These are phyloP conservation scores for Acanthis flammea DNA, from an alignment of 2,797 vertebrate genomes.

Conservation along the genomic window DNA sequence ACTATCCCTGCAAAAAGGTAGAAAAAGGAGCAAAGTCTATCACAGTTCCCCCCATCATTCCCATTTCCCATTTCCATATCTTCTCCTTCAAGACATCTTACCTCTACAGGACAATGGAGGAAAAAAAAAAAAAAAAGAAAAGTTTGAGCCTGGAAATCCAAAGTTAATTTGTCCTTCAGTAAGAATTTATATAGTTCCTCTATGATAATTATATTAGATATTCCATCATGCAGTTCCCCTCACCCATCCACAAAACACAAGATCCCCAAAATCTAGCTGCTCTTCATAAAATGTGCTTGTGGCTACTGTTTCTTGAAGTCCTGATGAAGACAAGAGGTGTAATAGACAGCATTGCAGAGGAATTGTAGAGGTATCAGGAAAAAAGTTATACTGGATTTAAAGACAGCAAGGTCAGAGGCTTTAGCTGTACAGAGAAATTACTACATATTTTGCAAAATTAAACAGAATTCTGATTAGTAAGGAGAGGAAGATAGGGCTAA, in stretches of 20 bases:
- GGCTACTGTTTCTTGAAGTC: not conserved
- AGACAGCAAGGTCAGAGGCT: not conserved
- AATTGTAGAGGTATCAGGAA: not conserved
- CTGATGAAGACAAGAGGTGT: not conserved
- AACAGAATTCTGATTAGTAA: not conserved
- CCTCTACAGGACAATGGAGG: not conserved
- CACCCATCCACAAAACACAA: not conserved
- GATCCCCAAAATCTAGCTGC: not conserved
- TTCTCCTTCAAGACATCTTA: not conserved
- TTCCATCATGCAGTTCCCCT: not conserved
- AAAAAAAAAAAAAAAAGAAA: not conserved
- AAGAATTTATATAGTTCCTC: not conserved
- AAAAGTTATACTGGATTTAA: not conserved
- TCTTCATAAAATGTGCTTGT: not conserved
- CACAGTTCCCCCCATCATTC: not conserved
- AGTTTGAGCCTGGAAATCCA: not conserved
- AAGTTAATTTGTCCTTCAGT: not conserved
- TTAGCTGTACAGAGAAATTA: not conserved
- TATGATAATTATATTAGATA: not conserved
- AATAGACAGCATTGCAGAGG: not conserved
- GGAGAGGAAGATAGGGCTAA: not conserved
- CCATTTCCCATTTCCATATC: rapidly evolving
- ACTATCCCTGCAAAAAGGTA: not conserved
- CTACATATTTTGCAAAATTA: not conserved
- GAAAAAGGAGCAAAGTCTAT: not conserved